phyloP scores from a whole-genome alignment of 2,113 vertebrate genomes.

The Dipodomys stephensi region DNA sequence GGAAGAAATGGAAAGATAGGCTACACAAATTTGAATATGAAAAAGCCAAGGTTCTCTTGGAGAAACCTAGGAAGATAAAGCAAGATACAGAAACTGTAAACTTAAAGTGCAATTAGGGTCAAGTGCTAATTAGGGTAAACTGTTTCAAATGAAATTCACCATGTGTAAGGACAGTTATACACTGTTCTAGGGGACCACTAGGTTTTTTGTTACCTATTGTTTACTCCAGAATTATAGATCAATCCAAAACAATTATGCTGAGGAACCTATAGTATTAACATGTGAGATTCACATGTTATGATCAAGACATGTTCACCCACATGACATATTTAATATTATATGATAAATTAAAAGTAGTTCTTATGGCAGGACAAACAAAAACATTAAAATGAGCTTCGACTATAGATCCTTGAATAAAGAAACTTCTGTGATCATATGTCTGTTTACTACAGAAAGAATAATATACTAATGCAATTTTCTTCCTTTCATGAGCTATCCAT shows the following conservation, averaged over 20 bases:
- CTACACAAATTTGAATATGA: background rate
- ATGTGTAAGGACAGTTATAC: background rate
- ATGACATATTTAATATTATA: background rate
- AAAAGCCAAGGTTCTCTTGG: background rate
- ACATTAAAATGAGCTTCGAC: background rate
- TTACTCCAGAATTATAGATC: background rate
- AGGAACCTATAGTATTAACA: background rate
- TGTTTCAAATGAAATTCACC: background rate
- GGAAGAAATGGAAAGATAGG: background rate
- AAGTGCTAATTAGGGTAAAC: background rate
- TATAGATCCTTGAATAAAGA: background rate
- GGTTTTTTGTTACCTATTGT: background rate
- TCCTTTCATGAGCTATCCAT: conserved; percentile 87
- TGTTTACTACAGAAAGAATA: background rate
- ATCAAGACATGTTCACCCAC: background rate
- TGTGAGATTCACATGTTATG: background rate
- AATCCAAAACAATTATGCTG: background rate
- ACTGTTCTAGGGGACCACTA: background rate
- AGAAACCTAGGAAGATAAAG: background rate
- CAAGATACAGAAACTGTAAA: background rate
- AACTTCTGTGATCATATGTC: background rate
- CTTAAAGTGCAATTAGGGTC: background rate
- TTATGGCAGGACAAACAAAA: background rate
- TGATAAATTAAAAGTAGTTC: conserved; percentile 18
- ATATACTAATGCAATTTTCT: conserved; percentile 1